phyloP scores from a whole-genome alignment of 30 jellyfish, hydroid and myxozoan genomes.

The Mastigias papua region DNA sequence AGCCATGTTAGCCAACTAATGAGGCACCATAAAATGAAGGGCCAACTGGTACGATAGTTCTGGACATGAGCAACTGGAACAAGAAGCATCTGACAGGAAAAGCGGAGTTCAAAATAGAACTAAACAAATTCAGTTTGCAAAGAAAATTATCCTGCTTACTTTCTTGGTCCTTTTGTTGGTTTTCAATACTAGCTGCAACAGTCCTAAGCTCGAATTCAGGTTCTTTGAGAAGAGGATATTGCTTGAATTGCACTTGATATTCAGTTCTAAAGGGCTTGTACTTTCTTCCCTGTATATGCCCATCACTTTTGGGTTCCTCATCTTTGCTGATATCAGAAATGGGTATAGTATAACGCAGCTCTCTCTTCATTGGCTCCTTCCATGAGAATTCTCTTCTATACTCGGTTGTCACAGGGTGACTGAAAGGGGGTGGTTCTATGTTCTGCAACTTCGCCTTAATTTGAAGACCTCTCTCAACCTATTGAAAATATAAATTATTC shows the following conservation, averaged over 20 bases:
- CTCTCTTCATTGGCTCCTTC: conserved; percentile 62
- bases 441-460: conserved; percentile 77
- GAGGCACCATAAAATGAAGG: too few relatives aligned
- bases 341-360: background rate
- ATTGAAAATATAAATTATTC: background rate
- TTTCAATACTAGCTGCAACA: background rate
- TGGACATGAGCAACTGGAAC: too few relatives aligned
- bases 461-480: conserved; percentile 77
- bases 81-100: too few relatives aligned
- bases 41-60: too few relatives aligned
- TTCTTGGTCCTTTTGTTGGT: background rate
- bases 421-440: conserved; percentile 69
- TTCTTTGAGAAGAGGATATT: conserved; percentile 19
- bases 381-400: conserved; percentile 68
- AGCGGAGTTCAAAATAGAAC: too few relatives aligned
- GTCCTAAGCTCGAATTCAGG: background rate
- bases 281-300: background rate
- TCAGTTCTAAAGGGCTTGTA: conserved; percentile 42
- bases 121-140: background rate
- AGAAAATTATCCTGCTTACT: background rate
- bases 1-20: too few relatives aligned
- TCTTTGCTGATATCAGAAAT: background rate
- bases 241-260: conserved; percentile 46
- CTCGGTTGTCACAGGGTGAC: conserved; percentile 66
- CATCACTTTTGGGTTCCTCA: background rate